Percentiles rank a stretch among this genome's conserved stretches.
These are phyloP conservation scores for Phaenicophaeus curvirostris DNA, from an alignment of 2,797 vertebrate genomes.

Conservation along the genomic window DNA sequence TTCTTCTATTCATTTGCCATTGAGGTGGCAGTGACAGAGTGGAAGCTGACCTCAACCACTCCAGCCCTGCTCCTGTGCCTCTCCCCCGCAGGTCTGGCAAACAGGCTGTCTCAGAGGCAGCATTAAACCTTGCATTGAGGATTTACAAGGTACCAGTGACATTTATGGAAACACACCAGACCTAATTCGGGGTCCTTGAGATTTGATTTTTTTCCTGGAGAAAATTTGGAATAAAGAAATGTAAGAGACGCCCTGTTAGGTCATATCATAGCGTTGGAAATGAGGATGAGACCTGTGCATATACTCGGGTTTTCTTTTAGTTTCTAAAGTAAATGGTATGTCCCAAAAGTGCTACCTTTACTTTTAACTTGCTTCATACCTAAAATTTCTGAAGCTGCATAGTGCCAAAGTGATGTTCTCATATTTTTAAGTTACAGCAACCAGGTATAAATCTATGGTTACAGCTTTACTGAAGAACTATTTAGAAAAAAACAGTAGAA, in stretches of 20 bases:
- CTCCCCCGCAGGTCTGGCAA: background rate
- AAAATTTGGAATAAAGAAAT: background rate
- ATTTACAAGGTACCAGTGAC: background rate
- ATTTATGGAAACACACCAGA: background rate
- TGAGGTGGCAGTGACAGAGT: background rate
- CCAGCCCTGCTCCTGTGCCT: background rate
- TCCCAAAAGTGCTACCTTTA: background rate
- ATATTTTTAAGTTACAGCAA: conserved; percentile 12
- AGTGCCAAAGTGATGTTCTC: background rate
- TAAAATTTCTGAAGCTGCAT: conserved; percentile 30
- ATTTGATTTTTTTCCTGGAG: background rate
- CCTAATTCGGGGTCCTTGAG: background rate
- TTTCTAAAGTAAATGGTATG: background rate
- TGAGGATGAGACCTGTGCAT: background rate
- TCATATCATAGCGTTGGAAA: background rate
- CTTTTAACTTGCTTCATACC: background rate
- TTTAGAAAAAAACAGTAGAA: background rate
- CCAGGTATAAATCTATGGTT: conserved; percentile 20
- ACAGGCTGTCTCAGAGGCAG: background rate
- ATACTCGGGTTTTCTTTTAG: background rate
- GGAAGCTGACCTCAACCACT: background rate
- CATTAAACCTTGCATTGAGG: conserved; percentile 1
- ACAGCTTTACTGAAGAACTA: conserved; percentile 9
- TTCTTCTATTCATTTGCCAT: background rate
- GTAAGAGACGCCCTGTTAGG: background rate